Evolutionary conservation across 2,797 vertebrate species (phyloP).

Genomic region (Acanthopagrus latus): DNA sequence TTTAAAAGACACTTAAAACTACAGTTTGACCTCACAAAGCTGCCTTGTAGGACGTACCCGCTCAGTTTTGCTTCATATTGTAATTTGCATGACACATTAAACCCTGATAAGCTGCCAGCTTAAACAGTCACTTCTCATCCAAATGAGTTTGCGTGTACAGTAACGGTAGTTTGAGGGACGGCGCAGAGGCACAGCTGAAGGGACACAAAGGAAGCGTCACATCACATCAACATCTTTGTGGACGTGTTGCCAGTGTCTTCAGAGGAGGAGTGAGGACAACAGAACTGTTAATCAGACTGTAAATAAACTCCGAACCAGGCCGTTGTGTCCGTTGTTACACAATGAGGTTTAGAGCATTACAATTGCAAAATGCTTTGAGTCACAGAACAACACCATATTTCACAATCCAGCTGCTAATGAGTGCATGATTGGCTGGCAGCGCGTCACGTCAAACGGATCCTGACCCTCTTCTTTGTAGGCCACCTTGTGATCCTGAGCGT

Average conservation of each 20-base stretch:
- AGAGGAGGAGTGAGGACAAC: not conserved
- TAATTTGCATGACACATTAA: constrained; percentile 7
- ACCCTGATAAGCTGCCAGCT: not conserved
- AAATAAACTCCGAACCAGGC: constrained; percentile 24
- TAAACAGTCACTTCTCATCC: not conserved
- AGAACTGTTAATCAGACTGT: constrained; percentile 6
- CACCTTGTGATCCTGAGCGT: not conserved
- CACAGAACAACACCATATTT: constrained; percentile 3
- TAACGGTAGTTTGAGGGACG: not conserved
- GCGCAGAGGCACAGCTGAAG: not conserved
- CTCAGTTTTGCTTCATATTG: constrained; percentile 1
- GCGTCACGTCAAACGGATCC: not conserved
- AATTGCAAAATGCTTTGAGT: constrained; percentile 24
- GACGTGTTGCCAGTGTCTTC: not conserved
- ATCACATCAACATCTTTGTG: not conserved
- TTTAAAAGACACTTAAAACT: not conserved
- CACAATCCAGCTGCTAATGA: constrained; percentile 21
- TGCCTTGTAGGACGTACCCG: not conserved
- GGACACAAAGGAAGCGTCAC: not conserved
- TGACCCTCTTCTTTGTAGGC: not conserved
- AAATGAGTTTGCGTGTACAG: not conserved
- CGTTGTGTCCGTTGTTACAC: constrained; percentile 6
- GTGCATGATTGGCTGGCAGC: not conserved
- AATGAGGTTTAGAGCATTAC: not conserved
- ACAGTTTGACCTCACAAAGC: not conserved